Conservation (phyloP, 2,113 vertebrate species). For the Bubo scandiacus region DNA sequence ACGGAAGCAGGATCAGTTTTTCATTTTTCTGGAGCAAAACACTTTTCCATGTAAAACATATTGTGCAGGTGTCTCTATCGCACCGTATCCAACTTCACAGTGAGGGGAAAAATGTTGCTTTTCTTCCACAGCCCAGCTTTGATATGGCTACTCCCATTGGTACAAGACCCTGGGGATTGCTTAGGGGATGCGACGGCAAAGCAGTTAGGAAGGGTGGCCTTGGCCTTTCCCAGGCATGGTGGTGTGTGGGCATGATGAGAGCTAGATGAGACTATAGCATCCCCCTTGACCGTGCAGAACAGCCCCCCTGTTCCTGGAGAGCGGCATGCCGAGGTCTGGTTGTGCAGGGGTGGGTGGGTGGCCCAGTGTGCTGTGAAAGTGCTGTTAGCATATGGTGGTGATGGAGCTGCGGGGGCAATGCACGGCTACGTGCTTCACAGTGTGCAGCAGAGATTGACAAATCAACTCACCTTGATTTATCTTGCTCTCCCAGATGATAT, state of each 20-base stretch:
- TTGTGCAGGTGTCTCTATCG: not conserved
- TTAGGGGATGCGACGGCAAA: not conserved
- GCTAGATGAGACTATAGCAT: not conserved
- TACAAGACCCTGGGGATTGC: not conserved
- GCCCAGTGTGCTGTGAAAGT: not conserved
- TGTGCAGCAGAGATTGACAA: not conserved
- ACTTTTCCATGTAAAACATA: not conserved
- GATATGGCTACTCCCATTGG: not conserved
- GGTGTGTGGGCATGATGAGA: not conserved
- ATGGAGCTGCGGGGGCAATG: rapidly evolving
- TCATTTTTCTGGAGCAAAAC: not conserved
- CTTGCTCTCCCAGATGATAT: not conserved
- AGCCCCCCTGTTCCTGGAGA: not conserved
- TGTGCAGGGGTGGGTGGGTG: not conserved
- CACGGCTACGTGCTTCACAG: rapidly evolving
- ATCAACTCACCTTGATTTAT: not conserved
- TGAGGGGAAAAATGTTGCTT: not conserved
- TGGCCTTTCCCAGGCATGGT: rapidly evolving
- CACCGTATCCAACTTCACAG: rapidly evolving
- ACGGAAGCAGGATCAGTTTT: not conserved
- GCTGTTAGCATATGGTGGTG: rapidly evolving
- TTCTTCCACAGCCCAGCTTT: not conserved
- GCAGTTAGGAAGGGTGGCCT: not conserved
- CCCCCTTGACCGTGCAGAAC: not conserved
- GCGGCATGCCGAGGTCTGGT: rapidly evolving